phyloP scores from a whole-genome alignment of 2,113 vertebrate genomes.

The Sinocyclocheilus rhinocerous region DNA sequence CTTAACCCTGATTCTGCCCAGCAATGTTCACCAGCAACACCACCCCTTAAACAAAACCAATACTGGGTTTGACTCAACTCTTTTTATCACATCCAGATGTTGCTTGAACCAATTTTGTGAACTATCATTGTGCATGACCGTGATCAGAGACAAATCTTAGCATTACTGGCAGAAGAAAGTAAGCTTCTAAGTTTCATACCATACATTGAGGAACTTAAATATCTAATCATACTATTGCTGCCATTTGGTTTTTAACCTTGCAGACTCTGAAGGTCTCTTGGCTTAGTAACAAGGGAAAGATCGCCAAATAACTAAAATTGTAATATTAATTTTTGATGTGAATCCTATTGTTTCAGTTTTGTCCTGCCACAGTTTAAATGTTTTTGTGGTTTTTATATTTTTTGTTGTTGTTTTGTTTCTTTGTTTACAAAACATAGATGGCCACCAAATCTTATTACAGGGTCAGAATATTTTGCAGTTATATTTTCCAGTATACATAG shows the following conservation, averaged over 20 bases:
- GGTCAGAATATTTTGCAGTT: background rate
- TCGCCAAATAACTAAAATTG: background rate
- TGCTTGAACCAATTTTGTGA: background rate
- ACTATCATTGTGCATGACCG: background rate
- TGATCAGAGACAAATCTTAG: background rate
- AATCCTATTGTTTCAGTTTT: background rate
- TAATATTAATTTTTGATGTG: constrained; percentile 19
- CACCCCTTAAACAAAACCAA: constrained; percentile 77
- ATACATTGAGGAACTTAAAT: background rate
- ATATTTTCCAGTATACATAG: background rate
- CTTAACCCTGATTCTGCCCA: constrained; percentile 75
- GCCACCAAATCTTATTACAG: background rate
- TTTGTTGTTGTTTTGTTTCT: background rate
- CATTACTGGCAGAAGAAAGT: background rate
- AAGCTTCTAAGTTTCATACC: background rate
- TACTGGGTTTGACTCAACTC: constrained; percentile 83
- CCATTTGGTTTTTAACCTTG: background rate
- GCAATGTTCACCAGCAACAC: constrained; percentile 74
- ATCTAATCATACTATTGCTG: background rate
- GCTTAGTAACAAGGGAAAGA: background rate
- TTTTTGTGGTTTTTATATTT: background rate
- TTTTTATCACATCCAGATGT: constrained; percentile 9
- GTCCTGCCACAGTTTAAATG: background rate
- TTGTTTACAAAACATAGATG: background rate
- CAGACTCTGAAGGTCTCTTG: background rate